Conservation (phyloP, 2,888 invertebrate species). For the Drosophila differens region DNA sequence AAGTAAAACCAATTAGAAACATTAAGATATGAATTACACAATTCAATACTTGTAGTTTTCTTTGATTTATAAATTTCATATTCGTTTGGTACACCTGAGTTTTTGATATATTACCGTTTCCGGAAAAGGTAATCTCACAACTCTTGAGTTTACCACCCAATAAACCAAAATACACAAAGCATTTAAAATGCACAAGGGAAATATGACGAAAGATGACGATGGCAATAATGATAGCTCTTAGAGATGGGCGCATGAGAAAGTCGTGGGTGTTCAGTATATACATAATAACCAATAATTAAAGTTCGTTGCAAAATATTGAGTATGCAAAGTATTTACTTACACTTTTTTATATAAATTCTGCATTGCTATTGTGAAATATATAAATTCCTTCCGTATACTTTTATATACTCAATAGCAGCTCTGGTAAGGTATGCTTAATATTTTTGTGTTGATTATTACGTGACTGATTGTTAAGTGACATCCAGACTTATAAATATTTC, state of each 20-base stretch:
- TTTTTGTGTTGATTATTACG: background rate
- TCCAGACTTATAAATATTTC: background rate
- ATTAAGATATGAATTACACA: background rate
- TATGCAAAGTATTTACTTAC: background rate
- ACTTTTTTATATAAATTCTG: background rate
- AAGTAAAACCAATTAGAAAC: background rate
- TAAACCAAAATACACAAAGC: constrained; percentile 58
- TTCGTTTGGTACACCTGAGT: background rate
- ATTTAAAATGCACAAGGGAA: constrained; percentile 71
- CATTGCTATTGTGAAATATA: background rate
- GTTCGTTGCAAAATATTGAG: background rate
- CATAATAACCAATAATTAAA: background rate
- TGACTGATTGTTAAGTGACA: background rate
- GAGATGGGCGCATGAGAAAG: constrained; percentile 24
- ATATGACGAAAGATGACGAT: constrained; percentile 56
- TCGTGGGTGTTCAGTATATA: background rate
- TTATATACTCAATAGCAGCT: background rate
- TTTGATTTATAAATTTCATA: background rate
- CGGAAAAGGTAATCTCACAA: background rate
- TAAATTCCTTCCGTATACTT: background rate
- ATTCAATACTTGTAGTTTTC: background rate
- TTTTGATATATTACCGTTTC: background rate
- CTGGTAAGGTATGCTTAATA: background rate
- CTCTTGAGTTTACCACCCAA: constrained; percentile 52
- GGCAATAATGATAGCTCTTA: constrained; percentile 21